Percentiles rank a stretch among this genome's conserved stretches.
Conservation (phyloP, 2,888 invertebrate species). For the Agriopis leucophaearia region DNA sequence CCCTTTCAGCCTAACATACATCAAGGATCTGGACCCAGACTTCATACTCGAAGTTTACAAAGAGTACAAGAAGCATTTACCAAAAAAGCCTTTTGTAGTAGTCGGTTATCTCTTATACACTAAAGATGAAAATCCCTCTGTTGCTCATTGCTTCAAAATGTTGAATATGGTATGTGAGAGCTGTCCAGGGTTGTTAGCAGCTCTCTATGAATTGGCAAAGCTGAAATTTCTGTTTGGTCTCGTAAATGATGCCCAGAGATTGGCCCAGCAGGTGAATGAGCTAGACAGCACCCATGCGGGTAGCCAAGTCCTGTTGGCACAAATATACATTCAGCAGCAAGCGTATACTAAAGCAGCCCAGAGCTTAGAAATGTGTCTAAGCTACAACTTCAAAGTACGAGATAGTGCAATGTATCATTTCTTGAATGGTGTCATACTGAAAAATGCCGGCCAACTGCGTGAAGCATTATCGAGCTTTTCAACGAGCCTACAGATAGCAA, state of each 20-base stretch:
- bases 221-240: conserved; percentile 94
- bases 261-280: conserved; percentile 91
- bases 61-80: conserved; percentile 91
- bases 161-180: conserved; percentile 91
- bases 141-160: conserved; percentile 87
- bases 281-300: conserved; percentile 93
- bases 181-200: conserved; percentile 92
- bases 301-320: conserved; percentile 94
- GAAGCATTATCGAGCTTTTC: conserved; percentile 92
- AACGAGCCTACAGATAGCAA: conserved; percentile 90
- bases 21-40: conserved; percentile 93
- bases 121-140: conserved; percentile 78
- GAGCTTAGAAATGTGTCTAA: conserved; percentile 95
- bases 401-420: conserved; percentile 97
- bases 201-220: conserved; percentile 91
- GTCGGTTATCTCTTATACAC: conserved; percentile 75
- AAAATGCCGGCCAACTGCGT: conserved; percentile 89
- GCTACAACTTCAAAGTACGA: conserved; percentile 96
- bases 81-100: conserved; percentile 86
- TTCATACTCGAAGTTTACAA: conserved; percentile 92
- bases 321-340: conserved; percentile 91
- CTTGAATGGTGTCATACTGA: conserved; percentile 93
- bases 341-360: conserved; percentile 93
- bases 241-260: conserved; percentile 89
- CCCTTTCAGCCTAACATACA: conserved; percentile 91